A percentile compares a stretch with the other conserved stretches of the same genome.
These are phyloP conservation scores for Pogonus chalceus DNA, from an alignment of 1,140 invertebrate species.

Conservation along the genomic window DNA sequence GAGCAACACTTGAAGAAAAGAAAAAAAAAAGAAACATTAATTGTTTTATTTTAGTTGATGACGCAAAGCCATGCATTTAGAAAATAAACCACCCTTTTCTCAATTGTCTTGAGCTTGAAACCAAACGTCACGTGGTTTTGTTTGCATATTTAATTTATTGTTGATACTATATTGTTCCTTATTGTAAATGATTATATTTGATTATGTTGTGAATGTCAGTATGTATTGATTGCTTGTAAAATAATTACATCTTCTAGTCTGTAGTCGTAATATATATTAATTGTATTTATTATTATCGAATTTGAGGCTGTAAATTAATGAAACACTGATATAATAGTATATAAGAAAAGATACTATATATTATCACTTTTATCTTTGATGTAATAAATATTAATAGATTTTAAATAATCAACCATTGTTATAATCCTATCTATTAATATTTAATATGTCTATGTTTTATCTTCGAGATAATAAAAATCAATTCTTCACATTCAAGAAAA, in stretches of 20 bases:
- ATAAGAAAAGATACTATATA: too few species aligned
- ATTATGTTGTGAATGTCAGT: slow-evolving; percentile 2
- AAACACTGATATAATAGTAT: slow-evolving; percentile 3
- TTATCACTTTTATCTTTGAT: too few species aligned
- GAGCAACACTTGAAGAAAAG: not conserved
- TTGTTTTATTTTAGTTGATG: not conserved
- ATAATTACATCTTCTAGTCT: slow-evolving; percentile 6
- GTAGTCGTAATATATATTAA: slow-evolving; percentile 4
- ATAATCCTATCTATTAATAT: too few species aligned
- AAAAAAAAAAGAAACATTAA: not conserved
- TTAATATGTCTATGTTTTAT: too few species aligned
- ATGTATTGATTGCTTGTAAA: slow-evolving; percentile 6
- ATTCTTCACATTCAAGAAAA: too few species aligned
- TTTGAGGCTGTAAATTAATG: slow-evolving; percentile 6
- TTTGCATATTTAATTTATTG: slow-evolving; percentile 3
- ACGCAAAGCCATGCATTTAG: not conserved
- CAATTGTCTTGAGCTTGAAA: not conserved
- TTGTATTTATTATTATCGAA: slow-evolving; percentile 8
- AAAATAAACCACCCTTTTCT: not conserved
- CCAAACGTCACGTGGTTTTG: not conserved
- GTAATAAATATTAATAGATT: too few species aligned
- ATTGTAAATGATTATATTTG: not conserved
- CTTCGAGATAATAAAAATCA: too few species aligned
- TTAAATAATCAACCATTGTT: too few species aligned
- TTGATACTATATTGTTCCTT: slow-evolving; percentile 1